These are phyloP conservation scores for Oreotrochilus melanogaster DNA, from an alignment of 2,113 vertebrate species.

Conservation along the genomic window DNA sequence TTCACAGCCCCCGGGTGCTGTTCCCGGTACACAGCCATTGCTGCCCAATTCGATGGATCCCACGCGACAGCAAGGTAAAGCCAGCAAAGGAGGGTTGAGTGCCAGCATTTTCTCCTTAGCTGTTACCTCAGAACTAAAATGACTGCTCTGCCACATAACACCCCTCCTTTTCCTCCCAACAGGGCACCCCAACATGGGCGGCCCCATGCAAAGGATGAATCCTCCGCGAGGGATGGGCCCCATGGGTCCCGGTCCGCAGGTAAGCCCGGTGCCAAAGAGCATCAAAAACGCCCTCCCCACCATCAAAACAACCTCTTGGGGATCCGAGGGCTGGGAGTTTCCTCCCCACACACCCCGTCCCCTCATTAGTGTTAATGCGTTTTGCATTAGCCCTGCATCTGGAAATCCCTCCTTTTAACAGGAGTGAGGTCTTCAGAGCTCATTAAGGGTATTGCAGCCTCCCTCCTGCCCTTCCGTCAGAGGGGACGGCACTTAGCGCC, in stretches of 20 bases:
- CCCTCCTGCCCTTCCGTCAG: constrained; percentile 40
- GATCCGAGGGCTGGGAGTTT: constrained; percentile 9
- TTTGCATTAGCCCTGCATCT: constrained; percentile 73
- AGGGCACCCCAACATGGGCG: constrained; percentile 94
- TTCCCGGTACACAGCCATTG: constrained; percentile 96
- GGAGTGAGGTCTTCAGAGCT: constrained; percentile 53
- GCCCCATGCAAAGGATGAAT: constrained; percentile 98
- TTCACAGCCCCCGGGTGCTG: constrained; percentile 92
- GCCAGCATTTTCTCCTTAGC: accelerated
- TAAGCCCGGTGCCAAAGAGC: constrained; percentile 66
- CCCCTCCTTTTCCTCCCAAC: constrained; percentile 14
- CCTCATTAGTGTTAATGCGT: constrained; percentile 74
- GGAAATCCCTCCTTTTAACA: constrained; percentile 63
- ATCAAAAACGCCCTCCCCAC: background rate
- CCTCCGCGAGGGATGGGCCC: constrained; percentile 97
- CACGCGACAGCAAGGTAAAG: constrained; percentile 93
- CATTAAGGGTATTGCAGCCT: constrained; percentile 56
- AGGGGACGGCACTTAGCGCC: constrained; percentile 50
- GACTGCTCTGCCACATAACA: background rate
- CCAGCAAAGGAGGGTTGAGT: accelerated
- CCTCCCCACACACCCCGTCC: background rate
- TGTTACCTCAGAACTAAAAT: background rate
- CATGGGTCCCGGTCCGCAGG: constrained; percentile 97
- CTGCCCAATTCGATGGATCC: constrained; percentile 97
- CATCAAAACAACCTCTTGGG: constrained; percentile 29